phyloP scores from a whole-genome alignment of 2,113 vertebrate species.

The Cyprinus carpio region DNA sequence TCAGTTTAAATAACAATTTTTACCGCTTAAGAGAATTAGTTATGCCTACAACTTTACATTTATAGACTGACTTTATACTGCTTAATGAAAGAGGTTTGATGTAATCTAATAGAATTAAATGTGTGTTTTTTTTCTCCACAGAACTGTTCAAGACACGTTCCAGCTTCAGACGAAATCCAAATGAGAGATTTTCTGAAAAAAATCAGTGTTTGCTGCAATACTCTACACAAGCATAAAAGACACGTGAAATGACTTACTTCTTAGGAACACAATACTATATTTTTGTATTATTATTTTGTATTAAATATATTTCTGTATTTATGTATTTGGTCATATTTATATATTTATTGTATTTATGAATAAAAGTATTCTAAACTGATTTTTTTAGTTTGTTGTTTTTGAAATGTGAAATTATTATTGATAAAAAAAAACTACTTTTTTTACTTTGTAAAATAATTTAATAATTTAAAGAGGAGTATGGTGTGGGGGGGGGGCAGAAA shows the following conservation, averaged over 20 bases:
- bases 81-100: neutral
- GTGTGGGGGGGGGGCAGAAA: neutral
- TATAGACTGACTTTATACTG: neutral
- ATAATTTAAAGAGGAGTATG: conserved; percentile 56
- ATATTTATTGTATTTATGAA: conserved; percentile 33
- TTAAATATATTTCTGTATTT: too few relatives aligned
- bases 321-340: conserved; percentile 1
- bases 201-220: neutral
- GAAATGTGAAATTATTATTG: neutral
- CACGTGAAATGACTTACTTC: neutral
- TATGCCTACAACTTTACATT: neutral
- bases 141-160: accelerated
- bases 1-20: neutral
- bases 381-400: neutral
- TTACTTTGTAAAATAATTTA: conserved; percentile 56
- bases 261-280: neutral
- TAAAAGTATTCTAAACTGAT: conserved; percentile 15
- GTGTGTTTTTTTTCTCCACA: conserved; percentile 7
- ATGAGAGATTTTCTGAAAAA: neutral
- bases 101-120: neutral
- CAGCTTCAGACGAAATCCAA: accelerated
- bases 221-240: neutral
- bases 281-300: neutral
- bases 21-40: neutral
- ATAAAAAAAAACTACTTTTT: neutral